Base-by-base conservation (phyloP, 2,888 invertebrate species). In the Cerastis leucographa region DNA sequence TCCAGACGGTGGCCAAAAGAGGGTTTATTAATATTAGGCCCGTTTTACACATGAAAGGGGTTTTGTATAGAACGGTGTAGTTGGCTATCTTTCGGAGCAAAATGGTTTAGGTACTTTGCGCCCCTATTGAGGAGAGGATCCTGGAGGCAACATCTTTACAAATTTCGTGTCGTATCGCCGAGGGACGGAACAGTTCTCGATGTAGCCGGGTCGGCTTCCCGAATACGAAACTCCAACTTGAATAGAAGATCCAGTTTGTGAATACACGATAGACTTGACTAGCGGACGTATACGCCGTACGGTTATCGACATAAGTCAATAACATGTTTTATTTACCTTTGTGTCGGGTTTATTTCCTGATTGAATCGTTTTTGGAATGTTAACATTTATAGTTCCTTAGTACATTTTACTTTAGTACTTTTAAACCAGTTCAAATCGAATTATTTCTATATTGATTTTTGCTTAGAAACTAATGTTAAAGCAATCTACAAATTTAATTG, bases 101-200 rank as follows among this genome's bases (percentile, higher is more conserved):
- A 89, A 88, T 89, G 87, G 87, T 88, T 87, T 89, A n/a, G n/a
- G n/a, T n/a, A 88, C 87, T 88, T 87, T 81, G 82, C 85, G 74
- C 73, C 51, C 84, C 85, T 80, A 87, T 88, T 89, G 85, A 87
- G 78, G 74, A 77, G 85, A 73, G 78, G 83, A 86, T 88, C 83
- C 86, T 83, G 81, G 68, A 78, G 67, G 80, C 86, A 87, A 89
- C 88, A 88, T 91, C 92, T 91, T 92, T 92, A 90, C 91, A 92
- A 93, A 92, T 92, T 92, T 90, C 77, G 90, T 86, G 83, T 86
- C 88, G 89, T 87, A 88, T 91, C 91, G 89, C 87, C 88, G 72
- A 82, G 92, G 92, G 92, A 91, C 89, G 86, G 88, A 88, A 89
- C 81, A 87, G 88, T 86, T 86, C 85, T 85, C 85, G 85, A 87